phyloP scores from a whole-genome alignment of 1,140 invertebrate genomes.

The Sinella curviseta region DNA sequence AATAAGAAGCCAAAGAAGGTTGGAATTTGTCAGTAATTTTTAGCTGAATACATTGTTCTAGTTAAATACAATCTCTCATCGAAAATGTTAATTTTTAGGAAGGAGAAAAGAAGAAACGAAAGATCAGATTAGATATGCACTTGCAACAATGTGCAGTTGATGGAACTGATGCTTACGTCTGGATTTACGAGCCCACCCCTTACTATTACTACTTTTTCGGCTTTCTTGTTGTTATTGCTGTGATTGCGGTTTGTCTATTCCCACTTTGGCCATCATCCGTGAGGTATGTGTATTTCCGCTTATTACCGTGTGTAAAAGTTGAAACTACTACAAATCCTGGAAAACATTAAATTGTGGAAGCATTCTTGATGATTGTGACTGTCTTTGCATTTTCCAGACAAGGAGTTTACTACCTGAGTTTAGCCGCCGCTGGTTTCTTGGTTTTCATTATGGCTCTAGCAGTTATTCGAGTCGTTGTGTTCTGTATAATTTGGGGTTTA shows the following conservation, averaged over 20 bases:
- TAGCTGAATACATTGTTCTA: constrained; percentile 2
- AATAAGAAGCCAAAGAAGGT: constrained; percentile 49
- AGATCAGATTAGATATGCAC: constrained; percentile 90
- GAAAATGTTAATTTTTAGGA: constrained; percentile 44
- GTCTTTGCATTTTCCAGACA: constrained; percentile 60
- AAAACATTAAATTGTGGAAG: too few species aligned
- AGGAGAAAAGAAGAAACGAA: constrained; percentile 62
- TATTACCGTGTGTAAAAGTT: too few species aligned
- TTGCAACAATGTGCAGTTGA: constrained; percentile 91
- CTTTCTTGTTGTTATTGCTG: constrained; percentile 82
- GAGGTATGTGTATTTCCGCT: constrained; percentile 58
- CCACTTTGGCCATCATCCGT: constrained; percentile 94
- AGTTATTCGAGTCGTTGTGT: constrained; percentile 84
- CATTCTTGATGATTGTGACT: not conserved
- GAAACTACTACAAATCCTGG: too few species aligned
- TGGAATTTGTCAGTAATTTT: constrained; percentile 22
- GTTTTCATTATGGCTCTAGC: constrained; percentile 88
- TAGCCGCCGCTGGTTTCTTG: constrained; percentile 90
- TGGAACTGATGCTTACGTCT: constrained; percentile 93
- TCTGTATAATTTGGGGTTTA: constrained; percentile 84
- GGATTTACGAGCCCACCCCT: constrained; percentile 98
- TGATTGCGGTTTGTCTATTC: constrained; percentile 94
- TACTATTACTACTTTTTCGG: constrained; percentile 96
- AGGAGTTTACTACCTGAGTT: constrained; percentile 94
- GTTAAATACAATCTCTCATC: constrained; percentile 31